Percentiles rank a stretch among this genome's conserved stretches.
These are phyloP conservation scores for Rhopalosiphum maidis DNA, from an alignment of 1,140 invertebrate genomes.

Conservation along the genomic window DNA sequence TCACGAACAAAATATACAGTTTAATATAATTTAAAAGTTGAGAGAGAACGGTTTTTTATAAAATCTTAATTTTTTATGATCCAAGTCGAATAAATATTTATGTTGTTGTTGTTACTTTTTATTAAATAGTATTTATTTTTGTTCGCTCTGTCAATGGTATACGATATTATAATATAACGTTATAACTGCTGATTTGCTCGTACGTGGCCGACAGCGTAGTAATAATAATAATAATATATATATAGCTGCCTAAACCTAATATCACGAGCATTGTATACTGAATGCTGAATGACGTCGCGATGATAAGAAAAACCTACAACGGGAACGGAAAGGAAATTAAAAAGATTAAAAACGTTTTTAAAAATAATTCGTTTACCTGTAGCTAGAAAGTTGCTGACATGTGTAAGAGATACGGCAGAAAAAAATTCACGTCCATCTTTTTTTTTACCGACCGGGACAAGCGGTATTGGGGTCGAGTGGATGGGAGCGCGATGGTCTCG, in stretches of 20 bases:
- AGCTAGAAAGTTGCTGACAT: background rate
- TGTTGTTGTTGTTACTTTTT: background rate
- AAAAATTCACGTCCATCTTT: background rate
- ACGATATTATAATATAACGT: background rate
- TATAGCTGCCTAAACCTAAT: too few relatives aligned
- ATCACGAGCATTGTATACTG: background rate
- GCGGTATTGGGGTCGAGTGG: background rate
- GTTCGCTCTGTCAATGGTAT: background rate
- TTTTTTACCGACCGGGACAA: background rate
- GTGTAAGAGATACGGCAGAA: background rate
- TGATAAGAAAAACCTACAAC: background rate
- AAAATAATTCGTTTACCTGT: slow-evolving; percentile 7
- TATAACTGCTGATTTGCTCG: background rate
- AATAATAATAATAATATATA: background rate
- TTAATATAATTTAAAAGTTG: background rate
- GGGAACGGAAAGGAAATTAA: background rate
- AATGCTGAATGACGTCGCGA: background rate
- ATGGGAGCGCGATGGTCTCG: background rate
- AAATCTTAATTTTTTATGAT: background rate
- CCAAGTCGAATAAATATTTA: background rate
- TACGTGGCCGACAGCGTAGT: background rate
- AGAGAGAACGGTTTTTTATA: background rate
- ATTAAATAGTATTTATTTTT: background rate
- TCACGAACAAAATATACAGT: too few relatives aligned
- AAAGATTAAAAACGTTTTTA: background rate